These are phyloP conservation scores for Catamblyrhynchus diadema DNA, from an alignment of 2,797 vertebrate species.

Conservation along the genomic window DNA sequence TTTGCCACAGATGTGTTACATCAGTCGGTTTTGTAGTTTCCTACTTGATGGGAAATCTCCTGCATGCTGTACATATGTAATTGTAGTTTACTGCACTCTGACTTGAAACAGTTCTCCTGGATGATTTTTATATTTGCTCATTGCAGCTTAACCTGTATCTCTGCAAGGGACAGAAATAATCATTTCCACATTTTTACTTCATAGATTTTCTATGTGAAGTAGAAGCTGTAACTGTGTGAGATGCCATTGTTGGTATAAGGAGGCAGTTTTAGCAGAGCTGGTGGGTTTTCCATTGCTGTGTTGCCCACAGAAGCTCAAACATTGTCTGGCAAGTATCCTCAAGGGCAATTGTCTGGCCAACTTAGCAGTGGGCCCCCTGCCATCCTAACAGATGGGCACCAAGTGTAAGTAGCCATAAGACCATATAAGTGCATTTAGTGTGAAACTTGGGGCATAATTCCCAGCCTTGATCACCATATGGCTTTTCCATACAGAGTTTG, in stretches of 20 bases:
- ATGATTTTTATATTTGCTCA: background rate
- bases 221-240: background rate
- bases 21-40: background rate
- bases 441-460: conserved; percentile 67
- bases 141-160: background rate
- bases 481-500: conserved; percentile 41
- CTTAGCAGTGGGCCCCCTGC: conserved; percentile 53
- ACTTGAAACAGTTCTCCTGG: background rate
- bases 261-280: background rate
- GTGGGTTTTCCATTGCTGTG: background rate
- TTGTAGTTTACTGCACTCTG: background rate
- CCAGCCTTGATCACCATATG: conserved; percentile 60
- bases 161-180: background rate
- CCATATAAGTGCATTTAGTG: conserved; percentile 65
- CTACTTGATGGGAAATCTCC: background rate
- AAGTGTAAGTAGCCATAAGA: conserved; percentile 67
- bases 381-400: conserved; percentile 72
- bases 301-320: conserved; percentile 28
- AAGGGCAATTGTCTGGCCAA: conserved; percentile 44
- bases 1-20: background rate
- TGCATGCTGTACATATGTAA: background rate
- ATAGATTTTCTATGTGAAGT: background rate
- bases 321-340: conserved; percentile 47
- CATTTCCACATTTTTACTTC: background rate
- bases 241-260: background rate